Evolutionary conservation across 2,888 invertebrate genomes (phyloP), one percentile per base, ranked within the genome.

Genomic region (Xanthorhoe designata): DNA sequence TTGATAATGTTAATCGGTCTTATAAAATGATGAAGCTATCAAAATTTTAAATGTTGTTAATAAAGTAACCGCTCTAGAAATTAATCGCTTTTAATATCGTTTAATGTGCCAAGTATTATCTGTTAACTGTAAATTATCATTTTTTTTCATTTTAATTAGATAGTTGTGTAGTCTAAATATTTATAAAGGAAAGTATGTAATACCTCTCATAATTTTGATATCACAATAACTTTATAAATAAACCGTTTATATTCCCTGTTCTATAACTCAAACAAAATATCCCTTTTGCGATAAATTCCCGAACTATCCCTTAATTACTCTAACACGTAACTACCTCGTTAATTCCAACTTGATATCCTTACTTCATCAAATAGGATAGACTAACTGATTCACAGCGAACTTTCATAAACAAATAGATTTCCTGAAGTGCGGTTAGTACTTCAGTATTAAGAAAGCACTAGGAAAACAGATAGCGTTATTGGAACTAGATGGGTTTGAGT

Each of bases 391-490:
- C 58, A 18, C 18, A 35, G n/a, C 19, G 57, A 67, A 64, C 57
- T 65, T 61, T 50, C 66, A 64, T 64, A 60, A 56, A 63, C 69
- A 65, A 72, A 68, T 72, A 68, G 64, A 68, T 68, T 63, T 64
- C 38, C 58, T 53, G 63, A 63, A 61, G 68, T 64, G 62, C 52
- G 45, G 60, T 47, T 60, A 66, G 54, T 62, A 71, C 56, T 64
- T 66, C 35, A 66, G 42, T 66, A 53, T 47, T 45, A 53, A 51
- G 17, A n/a, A 38, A 47, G 38, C 15, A 29, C 53, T 17, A 47
- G 1, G 6, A 47, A 15, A 47, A 47, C 15, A 15, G 8, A 47
- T 6, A 13, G 2, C 2, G 15, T 15, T 45, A 4, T n/a, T 47
- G 17, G 17, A 15, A 47, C 47, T 47, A 7, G 17, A 47, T 15